A percentile compares a stretch with the other conserved stretches of the same genome.
Conservation (phyloP, 2,113 vertebrate species). For the Spilogale gracilis region DNA sequence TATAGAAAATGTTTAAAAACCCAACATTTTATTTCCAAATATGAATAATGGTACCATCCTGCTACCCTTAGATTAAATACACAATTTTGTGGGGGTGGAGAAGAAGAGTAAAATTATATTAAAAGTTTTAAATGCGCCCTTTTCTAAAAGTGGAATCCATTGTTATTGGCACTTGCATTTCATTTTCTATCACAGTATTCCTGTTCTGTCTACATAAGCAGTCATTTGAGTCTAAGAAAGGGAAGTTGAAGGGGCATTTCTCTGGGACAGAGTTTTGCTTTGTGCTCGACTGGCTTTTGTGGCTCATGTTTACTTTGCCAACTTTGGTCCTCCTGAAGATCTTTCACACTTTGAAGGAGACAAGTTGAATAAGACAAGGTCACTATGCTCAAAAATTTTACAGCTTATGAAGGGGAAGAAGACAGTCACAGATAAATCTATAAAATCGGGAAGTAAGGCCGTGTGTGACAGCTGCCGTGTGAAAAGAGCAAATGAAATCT, state of each 20-base stretch:
- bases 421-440: constrained; percentile 1
- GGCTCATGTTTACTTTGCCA: neutral
- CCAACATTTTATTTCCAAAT: neutral
- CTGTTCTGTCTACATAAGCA: neutral
- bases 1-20: neutral
- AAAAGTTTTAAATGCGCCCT: neutral
- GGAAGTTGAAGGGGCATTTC: neutral
- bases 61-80: neutral
- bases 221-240: neutral
- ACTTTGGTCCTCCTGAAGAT: neutral
- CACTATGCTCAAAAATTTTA: neutral
- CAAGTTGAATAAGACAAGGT: neutral
- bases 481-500: neutral
- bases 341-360: neutral
- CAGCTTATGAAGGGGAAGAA: constrained; percentile 37
- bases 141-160: neutral
- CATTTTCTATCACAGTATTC: neutral
- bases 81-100: neutral
- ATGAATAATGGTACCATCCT: neutral
- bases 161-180: neutral
- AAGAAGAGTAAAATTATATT: constrained; percentile 26
- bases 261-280: neutral
- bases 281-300: too few species aligned
- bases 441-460: neutral
- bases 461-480: neutral